A percentile compares a stretch with the other conserved stretches of the same genome.
phyloP scores from a whole-genome alignment of 2,888 invertebrate genomes.

The Caenorhabditis becei region DNA sequence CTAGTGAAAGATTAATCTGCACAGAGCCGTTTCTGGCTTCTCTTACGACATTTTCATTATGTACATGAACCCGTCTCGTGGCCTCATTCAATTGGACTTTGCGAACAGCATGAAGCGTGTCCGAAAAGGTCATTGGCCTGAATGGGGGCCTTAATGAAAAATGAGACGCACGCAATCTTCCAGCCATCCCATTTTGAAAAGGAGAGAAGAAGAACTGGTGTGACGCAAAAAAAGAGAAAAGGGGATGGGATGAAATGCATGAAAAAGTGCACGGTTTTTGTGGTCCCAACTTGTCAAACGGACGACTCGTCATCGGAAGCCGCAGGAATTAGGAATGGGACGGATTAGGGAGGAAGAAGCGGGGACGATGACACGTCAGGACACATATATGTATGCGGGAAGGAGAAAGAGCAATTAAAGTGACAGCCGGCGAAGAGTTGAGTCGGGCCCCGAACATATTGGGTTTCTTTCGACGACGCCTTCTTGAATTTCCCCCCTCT shows the following conservation, averaged over 20 bases:
- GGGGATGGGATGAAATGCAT: slow-evolving; percentile 41
- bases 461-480: slow-evolving; percentile 52
- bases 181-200: slow-evolving; percentile 1
- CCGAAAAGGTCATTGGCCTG: slow-evolving; percentile 12
- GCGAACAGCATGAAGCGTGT: neutral
- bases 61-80: no score
- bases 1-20: no score
- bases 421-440: slow-evolving; percentile 43
- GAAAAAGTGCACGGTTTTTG: slow-evolving; percentile 45
- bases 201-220: neutral
- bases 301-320: slow-evolving; percentile 22
- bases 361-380: slow-evolving; percentile 49
- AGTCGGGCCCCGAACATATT: slow-evolving; percentile 55
- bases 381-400: slow-evolving; percentile 58
- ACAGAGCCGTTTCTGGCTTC: no score
- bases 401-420: slow-evolving; percentile 55
- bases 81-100: no score
- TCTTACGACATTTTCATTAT: neutral
- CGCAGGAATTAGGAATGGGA: slow-evolving; percentile 27
- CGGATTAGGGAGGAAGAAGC: slow-evolving; percentile 51
- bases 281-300: slow-evolving; percentile 19
- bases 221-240: slow-evolving; percentile 1
- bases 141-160: slow-evolving; percentile 21
- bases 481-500: slow-evolving; percentile 49
- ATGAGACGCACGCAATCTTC: slow-evolving; percentile 6